Evolutionary conservation across 2,797 vertebrate species (phyloP).

Genomic region (Malurus splendens): DNA sequence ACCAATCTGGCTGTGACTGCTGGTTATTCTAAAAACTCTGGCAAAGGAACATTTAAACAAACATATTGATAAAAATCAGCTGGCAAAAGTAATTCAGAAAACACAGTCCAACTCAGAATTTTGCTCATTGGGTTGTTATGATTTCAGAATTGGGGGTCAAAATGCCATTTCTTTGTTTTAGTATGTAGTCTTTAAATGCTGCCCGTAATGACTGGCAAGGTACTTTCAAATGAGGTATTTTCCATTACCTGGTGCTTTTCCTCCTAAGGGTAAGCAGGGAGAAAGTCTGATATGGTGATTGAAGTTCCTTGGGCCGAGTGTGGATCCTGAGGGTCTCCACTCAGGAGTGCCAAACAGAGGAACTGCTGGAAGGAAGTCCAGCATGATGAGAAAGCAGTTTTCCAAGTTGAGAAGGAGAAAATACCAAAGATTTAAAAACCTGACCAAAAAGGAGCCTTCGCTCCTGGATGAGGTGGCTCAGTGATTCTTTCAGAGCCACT

Average conservation of each 20-base stretch:
- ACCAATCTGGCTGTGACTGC: conserved; percentile 26
- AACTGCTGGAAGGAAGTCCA: not conserved
- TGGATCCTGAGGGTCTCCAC: not conserved
- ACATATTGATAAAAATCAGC: not conserved
- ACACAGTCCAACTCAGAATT: not conserved
- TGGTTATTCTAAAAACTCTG: conserved; percentile 24
- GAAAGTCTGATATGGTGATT: not conserved
- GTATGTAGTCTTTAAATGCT: not conserved
- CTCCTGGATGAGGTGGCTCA: not conserved
- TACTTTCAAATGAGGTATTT: not conserved
- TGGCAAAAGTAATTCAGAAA: not conserved
- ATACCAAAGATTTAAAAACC: not conserved
- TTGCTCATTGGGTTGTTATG: not conserved
- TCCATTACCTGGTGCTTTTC: not conserved
- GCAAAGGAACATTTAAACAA: not conserved
- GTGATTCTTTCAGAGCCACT: not conserved
- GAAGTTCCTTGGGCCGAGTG: not conserved
- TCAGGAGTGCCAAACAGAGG: not conserved
- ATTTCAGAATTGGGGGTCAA: not conserved
- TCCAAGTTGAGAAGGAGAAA: not conserved
- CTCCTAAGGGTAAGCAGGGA: not conserved
- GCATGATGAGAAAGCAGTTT: not conserved
- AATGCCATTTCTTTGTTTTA: not conserved
- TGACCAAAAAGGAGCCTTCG: not conserved
- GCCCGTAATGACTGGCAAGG: not conserved